These are phyloP conservation scores for Diloba caeruleocephala DNA, from an alignment of 2,888 invertebrate genomes.

Conservation along the genomic window DNA sequence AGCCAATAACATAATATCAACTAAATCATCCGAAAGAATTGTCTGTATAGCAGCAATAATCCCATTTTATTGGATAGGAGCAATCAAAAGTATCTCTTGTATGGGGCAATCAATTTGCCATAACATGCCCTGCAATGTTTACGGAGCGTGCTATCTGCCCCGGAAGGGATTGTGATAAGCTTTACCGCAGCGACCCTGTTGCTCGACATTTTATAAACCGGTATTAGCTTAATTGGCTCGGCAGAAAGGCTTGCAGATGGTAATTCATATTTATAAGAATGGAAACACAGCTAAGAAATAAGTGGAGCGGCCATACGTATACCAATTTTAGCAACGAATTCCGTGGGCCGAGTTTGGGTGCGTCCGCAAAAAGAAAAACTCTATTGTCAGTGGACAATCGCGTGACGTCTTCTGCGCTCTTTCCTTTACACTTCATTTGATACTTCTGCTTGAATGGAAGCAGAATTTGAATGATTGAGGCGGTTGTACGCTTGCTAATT, in stretches of 20 bases:
- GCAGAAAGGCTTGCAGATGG: conserved; percentile 6
- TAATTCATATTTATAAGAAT: conserved; percentile 12
- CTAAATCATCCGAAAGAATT: conserved; percentile 13
- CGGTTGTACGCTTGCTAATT: too few relatives aligned
- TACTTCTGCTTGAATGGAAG: too few relatives aligned
- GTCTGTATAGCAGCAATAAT: conserved; percentile 31
- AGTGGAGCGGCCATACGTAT: too few relatives aligned
- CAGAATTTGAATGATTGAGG: too few relatives aligned
- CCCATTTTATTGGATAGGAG: conserved; percentile 13
- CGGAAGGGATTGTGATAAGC: conserved; percentile 45
- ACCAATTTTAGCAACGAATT: too few relatives aligned
- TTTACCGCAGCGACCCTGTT: conserved; percentile 20
- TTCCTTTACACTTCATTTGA: too few relatives aligned
- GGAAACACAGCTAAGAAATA: neutral
- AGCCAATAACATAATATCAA: conserved; percentile 16
- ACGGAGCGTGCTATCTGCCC: conserved; percentile 25
- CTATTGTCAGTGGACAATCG: too few relatives aligned
- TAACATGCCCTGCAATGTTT: conserved; percentile 38
- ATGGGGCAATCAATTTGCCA: conserved; percentile 50
- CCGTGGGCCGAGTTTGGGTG: too few relatives aligned
- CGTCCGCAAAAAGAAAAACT: too few relatives aligned
- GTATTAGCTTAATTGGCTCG: conserved; percentile 25
- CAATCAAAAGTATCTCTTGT: conserved; percentile 42
- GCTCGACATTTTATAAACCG: neutral
- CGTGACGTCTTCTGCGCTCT: too few relatives aligned